Conservation (phyloP, 2,797 vertebrate genomes). For the Myotis daubentonii region DNA sequence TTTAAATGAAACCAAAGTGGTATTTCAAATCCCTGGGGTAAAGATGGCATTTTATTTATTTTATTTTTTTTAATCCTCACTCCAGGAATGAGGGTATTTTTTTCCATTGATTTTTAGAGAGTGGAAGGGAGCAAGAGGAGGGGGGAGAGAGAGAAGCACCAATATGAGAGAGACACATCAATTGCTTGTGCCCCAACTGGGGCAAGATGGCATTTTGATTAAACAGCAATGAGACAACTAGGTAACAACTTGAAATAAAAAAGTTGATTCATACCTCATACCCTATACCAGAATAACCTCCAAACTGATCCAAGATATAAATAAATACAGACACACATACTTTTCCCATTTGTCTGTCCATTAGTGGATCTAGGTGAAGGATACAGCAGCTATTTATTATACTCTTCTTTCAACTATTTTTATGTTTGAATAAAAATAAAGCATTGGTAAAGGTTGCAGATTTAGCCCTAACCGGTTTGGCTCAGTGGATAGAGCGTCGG, state of each 20-base stretch:
- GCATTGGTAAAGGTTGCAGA: too few species aligned
- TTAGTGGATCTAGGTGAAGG: too few species aligned
- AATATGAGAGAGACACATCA: too few species aligned
- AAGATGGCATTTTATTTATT: background rate
- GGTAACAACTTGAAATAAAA: background rate
- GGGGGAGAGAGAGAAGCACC: too few species aligned
- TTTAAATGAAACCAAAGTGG: background rate
- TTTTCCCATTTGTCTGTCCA: background rate
- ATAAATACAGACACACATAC: background rate
- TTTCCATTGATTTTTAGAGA: too few species aligned
- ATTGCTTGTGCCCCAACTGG: too few species aligned
- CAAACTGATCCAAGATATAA: background rate
- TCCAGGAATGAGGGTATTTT: too few species aligned
- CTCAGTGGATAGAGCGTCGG: too few species aligned
- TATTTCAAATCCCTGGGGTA: background rate
- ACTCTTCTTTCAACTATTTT: slow-evolving; percentile 9
- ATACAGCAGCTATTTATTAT: background rate
- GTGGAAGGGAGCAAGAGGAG: too few species aligned
- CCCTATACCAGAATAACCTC: background rate
- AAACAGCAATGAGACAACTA: background rate
- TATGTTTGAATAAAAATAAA: background rate
- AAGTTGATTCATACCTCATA: background rate
- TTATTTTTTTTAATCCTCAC: too few species aligned
- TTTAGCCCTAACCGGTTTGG: too few species aligned
- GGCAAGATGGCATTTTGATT: background rate